Evolutionary conservation across 2,888 invertebrate species (phyloP), one percentile per base, ranked within the genome.

Genomic region (Chromoteleia sp.): DNA sequence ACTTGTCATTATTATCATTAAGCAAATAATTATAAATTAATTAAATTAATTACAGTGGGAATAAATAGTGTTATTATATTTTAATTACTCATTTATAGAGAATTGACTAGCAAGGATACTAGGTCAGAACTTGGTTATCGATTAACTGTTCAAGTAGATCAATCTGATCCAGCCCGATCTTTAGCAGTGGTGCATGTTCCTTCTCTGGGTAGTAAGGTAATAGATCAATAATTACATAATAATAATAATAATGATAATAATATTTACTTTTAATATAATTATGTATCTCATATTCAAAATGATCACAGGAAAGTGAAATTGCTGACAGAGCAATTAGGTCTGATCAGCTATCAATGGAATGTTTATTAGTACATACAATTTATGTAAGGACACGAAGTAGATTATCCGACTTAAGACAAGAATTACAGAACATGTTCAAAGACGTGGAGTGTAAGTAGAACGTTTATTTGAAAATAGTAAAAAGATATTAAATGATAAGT

Each of bases 261-360:
- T n/a, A n/a, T n/a, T n/a, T n/a, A n/a, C n/a, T 39, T 10, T 48
- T 12, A 33, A 67, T 92, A 90, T 89, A 93, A 91, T 90, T 33
- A 33, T 10, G 17, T 48, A 15, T 14, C 25, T 54, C 2, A 54
- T 21, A 43, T 7, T 29, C n/a, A 45, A 19, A 54, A 58, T 58
- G 78, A 75, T 86, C 70, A 75, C 82, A 93, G 93, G 94, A 94
- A 87, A 92, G 93, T 67, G 95, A 96, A 91, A 94, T 95, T 63
- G 95, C 95, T 0, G 95, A 96, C 87, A 92, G 95, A 83, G 97
- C 97, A 10, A 95, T 97, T 43, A 94, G 97, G 85, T 97, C 97
- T 19, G 98, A 98, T 92, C 95, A 97, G 87, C 93, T 99, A n/a
- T 98, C 98, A 3, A 97, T 99, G 95, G 99, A 99, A 93, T 95